Conservation (phyloP, 2,797 vertebrate genomes). For the Crypturellus tataupa region DNA sequence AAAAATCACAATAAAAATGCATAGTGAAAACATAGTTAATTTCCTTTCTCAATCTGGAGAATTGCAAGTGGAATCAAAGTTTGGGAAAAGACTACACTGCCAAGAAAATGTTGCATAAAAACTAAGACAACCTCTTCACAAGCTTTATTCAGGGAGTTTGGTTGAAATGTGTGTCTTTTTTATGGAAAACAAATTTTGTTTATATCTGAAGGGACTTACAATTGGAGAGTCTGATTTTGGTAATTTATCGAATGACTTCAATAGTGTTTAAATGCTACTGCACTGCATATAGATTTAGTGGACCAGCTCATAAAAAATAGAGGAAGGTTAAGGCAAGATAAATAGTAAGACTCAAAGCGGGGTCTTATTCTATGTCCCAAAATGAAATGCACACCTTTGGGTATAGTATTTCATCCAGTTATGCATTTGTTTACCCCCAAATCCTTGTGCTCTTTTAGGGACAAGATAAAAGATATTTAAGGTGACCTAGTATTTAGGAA, state of each 20-base stretch:
- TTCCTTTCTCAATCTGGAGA: neutral
- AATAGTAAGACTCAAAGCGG: neutral
- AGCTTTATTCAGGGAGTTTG: neutral
- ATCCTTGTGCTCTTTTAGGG: neutral
- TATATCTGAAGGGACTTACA: neutral
- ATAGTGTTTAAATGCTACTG: rapidly evolving
- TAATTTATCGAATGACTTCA: neutral
- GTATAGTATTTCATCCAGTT: neutral
- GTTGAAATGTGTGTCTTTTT: neutral
- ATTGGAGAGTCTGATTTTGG: neutral
- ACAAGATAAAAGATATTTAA: neutral
- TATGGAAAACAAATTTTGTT: neutral
- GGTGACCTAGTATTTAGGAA: neutral
- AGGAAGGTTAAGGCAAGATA: neutral
- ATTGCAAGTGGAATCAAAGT: neutral
- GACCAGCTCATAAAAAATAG: neutral
- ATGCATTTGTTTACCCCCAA: neutral
- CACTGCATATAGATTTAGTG: neutral
- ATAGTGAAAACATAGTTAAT: neutral
- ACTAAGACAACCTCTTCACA: neutral
- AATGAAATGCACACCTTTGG: neutral
- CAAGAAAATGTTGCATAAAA: neutral
- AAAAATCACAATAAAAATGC: neutral
- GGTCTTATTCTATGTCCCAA: neutral
- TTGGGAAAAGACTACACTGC: rapidly evolving